Evolutionary conservation across 2,113 vertebrate genomes (phyloP), one percentile per base, ranked within the genome.

Genomic region (Dasyprocta punctata): DNA sequence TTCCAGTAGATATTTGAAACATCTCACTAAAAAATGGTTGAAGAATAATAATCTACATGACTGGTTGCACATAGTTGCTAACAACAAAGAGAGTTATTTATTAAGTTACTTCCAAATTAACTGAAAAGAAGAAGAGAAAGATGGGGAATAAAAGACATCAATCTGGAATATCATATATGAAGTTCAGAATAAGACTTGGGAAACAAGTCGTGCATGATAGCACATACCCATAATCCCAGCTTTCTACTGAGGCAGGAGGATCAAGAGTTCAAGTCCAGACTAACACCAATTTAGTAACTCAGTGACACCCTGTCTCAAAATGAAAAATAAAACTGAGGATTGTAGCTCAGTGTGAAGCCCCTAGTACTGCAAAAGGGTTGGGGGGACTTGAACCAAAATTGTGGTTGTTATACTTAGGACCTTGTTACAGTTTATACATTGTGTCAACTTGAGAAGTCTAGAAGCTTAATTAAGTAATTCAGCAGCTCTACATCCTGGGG

Each of bases 81-180:
- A 99, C 98, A 99, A 99, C 98, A 99, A 99, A 98, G 99, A 99
- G 97, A 99, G 99, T 97, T 99, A 99, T 0, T 99, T 99, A 97
- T 98, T 99, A 81, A 99, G 99, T 90, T 99, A 99, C 99, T 99
- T 99, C 99, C 99, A 99, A 99, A 99, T 99, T 97, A 99, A 99
- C 98, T 99, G 99, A 98, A 99, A 99, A 90, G 99, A 99, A 20
- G 99, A 99, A 95, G 99, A 99, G 90, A 99, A 99, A 16, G 99
- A 99, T 0, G 99, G 99, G 94, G 99, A 99, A 99, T 99, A 99
- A 99, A 96, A 56, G 30, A n/a, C 36, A n/a, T 20, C 17, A 8
- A n/a, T 44, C 71, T 73, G 71, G 71, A 41, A 36, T 30, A 28
- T 98, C 98, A 98, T 99, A 98, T 99, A 98, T 97, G 93, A 83